A percentile compares a stretch with the other conserved stretches of the same genome.
phyloP scores from a whole-genome alignment of 2,113 vertebrate genomes.

The Aegotheles bennettii region DNA sequence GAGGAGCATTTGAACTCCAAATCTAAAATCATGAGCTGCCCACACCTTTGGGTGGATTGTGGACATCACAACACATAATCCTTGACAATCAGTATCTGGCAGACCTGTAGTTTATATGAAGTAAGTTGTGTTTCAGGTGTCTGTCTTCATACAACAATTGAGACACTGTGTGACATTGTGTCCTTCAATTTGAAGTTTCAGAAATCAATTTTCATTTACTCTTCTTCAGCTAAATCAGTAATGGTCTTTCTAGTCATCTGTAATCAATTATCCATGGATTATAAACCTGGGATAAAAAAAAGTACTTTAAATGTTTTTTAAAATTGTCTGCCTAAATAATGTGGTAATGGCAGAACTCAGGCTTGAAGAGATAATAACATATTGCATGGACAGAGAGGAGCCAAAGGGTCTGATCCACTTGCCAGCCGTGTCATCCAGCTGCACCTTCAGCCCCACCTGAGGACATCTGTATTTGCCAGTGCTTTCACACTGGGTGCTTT shows the following conservation, averaged over 20 bases:
- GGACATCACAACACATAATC: neutral
- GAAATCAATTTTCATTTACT: neutral
- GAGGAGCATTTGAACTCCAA: neutral
- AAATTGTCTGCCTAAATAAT: neutral
- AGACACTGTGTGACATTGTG: neutral
- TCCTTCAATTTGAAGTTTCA: neutral
- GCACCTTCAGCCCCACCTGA: neutral
- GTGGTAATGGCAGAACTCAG: neutral
- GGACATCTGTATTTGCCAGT: neutral
- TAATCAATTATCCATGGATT: neutral
- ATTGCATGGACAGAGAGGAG: neutral
- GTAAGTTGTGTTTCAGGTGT: neutral
- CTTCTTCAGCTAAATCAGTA: neutral
- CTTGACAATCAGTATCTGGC: neutral
- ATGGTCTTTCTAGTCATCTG: neutral
- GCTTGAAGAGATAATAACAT: neutral
- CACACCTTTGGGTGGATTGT: neutral
- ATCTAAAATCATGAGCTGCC: neutral
- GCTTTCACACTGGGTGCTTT: neutral
- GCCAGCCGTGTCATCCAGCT: fast-evolving
- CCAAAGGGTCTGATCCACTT: neutral
- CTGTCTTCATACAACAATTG: neutral
- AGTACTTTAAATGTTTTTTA: neutral
- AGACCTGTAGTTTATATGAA: neutral
- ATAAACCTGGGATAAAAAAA: neutral